Base-by-base conservation (phyloP, 2,113 vertebrate species). In the Coptodon rendalli region DNA sequence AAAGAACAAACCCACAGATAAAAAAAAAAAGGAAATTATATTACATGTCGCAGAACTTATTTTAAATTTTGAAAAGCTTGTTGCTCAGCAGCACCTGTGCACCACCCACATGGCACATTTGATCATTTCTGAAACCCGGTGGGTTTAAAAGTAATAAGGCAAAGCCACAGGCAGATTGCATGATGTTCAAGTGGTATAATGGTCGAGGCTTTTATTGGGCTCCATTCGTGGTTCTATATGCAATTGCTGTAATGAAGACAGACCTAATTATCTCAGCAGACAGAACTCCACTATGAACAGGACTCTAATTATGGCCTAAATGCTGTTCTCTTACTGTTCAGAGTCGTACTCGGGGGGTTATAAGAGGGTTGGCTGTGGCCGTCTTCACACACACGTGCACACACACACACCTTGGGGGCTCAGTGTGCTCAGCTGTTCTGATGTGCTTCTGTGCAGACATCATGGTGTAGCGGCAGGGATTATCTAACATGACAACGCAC, bases 271-370 rank as follows among this genome's bases (percentile, higher is more conserved):
- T 94, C 91, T 83, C 71, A 16, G 87, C 73, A 84, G 73, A 78
- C 73, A 78, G 73, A 78, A 89, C 79, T 87, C 80, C 88, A 48
- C 91, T 86, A 66, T 40, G 81, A 93, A 85, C 91, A 87, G 82
- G 66, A 87, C 86, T 91, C 91, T 95, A 94, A 94, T 95, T 92
- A 93, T 92, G 86, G 86, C 85, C 88, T 91, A 87, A 92, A 85
- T 83, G 85, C 82, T 85, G 83, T 79, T 80, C 86, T 89, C 83
- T 86, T 40, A 76, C 85, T 91, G 91, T 84, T 86, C 68, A 86
- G 80, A 88, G 86, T 89, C 80, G 71, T 56, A 84, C 81, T 87
- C 61, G 40, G 56, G 89, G 56, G 89, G 90, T 92, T 80, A 83
- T 7, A 38, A 36, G 43, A 43, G 50, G 78, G 48, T 36, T n/a